These are phyloP conservation scores for Oostethus manadensis DNA, from an alignment of 2,113 vertebrate genomes.

Conservation along the genomic window DNA sequence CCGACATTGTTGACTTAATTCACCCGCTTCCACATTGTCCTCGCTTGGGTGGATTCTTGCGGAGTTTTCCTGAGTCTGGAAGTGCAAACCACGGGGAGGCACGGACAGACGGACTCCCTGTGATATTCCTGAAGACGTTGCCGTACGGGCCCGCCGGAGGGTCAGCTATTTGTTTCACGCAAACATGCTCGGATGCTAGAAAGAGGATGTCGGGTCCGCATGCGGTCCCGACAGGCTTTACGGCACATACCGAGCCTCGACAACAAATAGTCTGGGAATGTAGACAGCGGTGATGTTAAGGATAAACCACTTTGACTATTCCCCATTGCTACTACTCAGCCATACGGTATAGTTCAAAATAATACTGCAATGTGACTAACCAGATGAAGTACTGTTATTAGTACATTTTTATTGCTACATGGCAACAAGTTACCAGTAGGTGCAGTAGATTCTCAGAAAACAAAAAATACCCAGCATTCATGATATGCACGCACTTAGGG, in stretches of 20 bases:
- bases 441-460: too few relatives aligned
- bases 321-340: too few relatives aligned
- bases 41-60: constrained; percentile 43
- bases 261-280: not conserved
- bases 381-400: too few relatives aligned
- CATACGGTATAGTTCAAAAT: too few relatives aligned
- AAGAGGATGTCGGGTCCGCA: not conserved
- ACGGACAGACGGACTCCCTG: constrained; percentile 14
- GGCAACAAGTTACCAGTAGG: too few relatives aligned
- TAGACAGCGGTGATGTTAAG: not conserved
- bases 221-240: not conserved
- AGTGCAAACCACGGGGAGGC: constrained; percentile 30
- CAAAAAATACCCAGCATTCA: too few relatives aligned
- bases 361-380: too few relatives aligned
- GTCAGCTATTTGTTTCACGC: constrained; percentile 25
- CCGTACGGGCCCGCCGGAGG: constrained; percentile 31
- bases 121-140: constrained; percentile 27
- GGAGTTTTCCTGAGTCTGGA: constrained; percentile 38
- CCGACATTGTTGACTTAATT: constrained; percentile 30
- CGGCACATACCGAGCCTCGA: not conserved
- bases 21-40: constrained; percentile 37
- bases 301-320: too few relatives aligned
- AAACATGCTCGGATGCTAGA: constrained; percentile 6
- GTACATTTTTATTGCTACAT: too few relatives aligned
- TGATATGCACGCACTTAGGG: too few relatives aligned